Conservation (phyloP, 2,113 vertebrate species). For the Ptyas mucosa region DNA sequence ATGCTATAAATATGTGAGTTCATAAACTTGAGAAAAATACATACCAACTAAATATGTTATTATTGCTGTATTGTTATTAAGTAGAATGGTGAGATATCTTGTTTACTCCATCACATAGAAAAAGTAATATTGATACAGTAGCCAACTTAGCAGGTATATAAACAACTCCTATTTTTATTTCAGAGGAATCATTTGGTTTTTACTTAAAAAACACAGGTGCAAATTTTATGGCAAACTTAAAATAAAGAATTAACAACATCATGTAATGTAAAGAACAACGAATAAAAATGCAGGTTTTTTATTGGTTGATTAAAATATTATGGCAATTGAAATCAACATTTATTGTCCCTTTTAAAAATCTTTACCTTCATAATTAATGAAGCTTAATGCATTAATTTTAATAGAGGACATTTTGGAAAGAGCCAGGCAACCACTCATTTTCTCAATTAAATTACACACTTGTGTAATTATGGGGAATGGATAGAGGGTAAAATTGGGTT, state of each 20-base stretch:
- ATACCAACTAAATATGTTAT: not conserved
- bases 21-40: conserved; percentile 2
- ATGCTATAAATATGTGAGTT: accelerated
- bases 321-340: conserved; percentile 3
- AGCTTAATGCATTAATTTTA: conserved; percentile 12
- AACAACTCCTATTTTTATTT: not conserved
- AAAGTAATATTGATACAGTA: not conserved
- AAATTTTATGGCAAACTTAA: not conserved
- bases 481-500: conserved; percentile 11
- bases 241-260: not conserved
- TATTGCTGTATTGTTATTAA: not conserved
- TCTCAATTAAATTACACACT: conserved; percentile 16
- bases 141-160: not conserved
- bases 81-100: not conserved
- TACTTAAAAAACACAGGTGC: not conserved
- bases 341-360: conserved; percentile 32
- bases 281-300: not conserved
- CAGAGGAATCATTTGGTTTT: not conserved
- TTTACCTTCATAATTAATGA: conserved; percentile 20
- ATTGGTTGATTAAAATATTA: not conserved
- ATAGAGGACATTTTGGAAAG: conserved; percentile 24
- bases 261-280: not conserved
- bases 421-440: conserved; percentile 9
- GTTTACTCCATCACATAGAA: not conserved
- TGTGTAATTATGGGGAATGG: conserved; percentile 17